These are phyloP conservation scores for Gila orcuttii DNA, from an alignment of 2,113 vertebrate genomes.

Conservation along the genomic window DNA sequence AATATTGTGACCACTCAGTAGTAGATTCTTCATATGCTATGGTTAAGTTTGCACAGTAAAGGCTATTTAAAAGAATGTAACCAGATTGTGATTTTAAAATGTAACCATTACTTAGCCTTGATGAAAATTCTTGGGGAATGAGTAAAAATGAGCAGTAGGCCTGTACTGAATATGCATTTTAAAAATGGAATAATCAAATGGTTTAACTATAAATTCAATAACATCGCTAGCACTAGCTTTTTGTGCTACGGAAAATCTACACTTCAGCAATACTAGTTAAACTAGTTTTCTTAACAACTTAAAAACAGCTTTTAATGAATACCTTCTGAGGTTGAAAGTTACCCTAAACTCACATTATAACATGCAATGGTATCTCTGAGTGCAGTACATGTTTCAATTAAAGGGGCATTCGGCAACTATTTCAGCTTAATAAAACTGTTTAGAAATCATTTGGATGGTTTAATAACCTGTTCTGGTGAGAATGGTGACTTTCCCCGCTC, in stretches of 20 bases:
- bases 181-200: background rate
- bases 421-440: too few relatives aligned
- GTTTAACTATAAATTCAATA: background rate
- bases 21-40: background rate
- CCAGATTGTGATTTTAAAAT: background rate
- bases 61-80: background rate
- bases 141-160: too few relatives aligned
- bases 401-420: too few relatives aligned
- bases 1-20: background rate
- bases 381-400: background rate
- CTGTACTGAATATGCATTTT: background rate
- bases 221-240: background rate
- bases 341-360: background rate
- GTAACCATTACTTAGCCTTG: background rate
- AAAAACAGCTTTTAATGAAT: background rate
- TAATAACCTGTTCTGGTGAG: too few relatives aligned
- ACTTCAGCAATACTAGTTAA: background rate
- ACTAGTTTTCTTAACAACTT: conserved; percentile 9
- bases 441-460: too few relatives aligned
- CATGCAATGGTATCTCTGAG: background rate
- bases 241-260: background rate
- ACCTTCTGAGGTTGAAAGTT: background rate
- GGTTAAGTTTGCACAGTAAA: background rate
- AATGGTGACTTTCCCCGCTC: too few relatives aligned
- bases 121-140: background rate